phyloP scores from a whole-genome alignment of 1,140 invertebrate species.

The Ips typographus region DNA sequence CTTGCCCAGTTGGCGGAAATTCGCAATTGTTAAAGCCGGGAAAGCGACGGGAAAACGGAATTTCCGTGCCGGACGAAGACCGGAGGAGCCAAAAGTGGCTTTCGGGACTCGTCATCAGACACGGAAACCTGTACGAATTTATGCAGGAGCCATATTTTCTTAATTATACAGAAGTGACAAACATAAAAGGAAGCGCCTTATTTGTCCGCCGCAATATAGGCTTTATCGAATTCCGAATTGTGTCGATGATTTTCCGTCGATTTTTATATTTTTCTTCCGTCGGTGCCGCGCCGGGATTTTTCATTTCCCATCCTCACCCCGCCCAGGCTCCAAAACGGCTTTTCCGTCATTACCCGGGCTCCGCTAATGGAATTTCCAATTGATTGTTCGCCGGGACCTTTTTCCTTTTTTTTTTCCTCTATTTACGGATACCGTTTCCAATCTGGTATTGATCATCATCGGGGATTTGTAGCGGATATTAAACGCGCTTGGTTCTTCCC shows the following conservation, averaged over 20 bases:
- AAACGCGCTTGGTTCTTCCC: neutral
- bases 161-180: neutral
- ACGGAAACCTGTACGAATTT: no score
- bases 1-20: slow-evolving; percentile 18
- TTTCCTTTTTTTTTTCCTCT: slow-evolving; percentile 22
- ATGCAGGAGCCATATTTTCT: no score
- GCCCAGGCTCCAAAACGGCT: slow-evolving; percentile 26
- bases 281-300: slow-evolving; percentile 39
- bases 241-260: slow-evolving; percentile 44
- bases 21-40: slow-evolving; percentile 28
- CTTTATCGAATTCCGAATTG: slow-evolving; percentile 38
- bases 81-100: slow-evolving; percentile 28
- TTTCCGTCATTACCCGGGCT: slow-evolving; percentile 40
- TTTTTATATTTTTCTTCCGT: slow-evolving; percentile 45
- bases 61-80: slow-evolving; percentile 30
- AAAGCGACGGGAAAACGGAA: slow-evolving; percentile 32
- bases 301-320: slow-evolving; percentile 38
- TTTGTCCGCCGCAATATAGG: slow-evolving; percentile 39
- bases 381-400: slow-evolving; percentile 33
- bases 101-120: slow-evolving; percentile 4
- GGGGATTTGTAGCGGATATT: slow-evolving; percentile 27
- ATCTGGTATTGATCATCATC: slow-evolving; percentile 22
- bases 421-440: slow-evolving; percentile 22
- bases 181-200: slow-evolving; percentile 25
- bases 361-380: slow-evolving; percentile 44